Conservation (phyloP, 2,113 vertebrate genomes). For the Ivindomyrus marchei region DNA sequence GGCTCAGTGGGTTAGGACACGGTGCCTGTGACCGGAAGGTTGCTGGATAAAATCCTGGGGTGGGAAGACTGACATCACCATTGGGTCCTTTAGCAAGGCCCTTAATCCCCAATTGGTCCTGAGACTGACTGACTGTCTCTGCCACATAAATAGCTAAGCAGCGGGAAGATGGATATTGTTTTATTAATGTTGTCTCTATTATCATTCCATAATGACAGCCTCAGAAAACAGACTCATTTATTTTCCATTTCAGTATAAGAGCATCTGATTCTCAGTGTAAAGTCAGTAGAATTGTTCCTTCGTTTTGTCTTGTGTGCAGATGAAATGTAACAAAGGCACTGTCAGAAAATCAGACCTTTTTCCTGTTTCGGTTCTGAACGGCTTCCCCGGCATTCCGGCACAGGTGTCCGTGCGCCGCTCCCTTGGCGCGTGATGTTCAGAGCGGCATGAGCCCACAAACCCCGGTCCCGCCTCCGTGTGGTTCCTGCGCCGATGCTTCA, state of each 20-base stretch:
- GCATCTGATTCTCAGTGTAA: not conserved
- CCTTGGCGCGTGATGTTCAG: not conserved
- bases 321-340: not conserved
- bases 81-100: not conserved
- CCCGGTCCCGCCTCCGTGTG: not conserved
- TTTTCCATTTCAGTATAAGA: not conserved
- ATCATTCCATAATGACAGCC: not conserved
- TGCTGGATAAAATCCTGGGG: not conserved
- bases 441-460: not conserved
- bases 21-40: not conserved
- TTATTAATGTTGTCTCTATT: not conserved
- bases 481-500: not conserved
- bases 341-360: not conserved
- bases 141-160: not conserved
- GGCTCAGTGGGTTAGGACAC: not conserved
- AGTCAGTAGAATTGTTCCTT: not conserved
- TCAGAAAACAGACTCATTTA: not conserved
- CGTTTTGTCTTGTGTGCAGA: not conserved
- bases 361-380: not conserved
- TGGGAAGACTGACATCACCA: not conserved
- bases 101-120: not conserved
- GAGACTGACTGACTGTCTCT: not conserved
- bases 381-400: not conserved
- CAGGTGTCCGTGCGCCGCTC: not conserved
- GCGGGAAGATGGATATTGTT: not conserved